phyloP scores from a whole-genome alignment of 2,888 invertebrate species.

The Octonoba sinensis region DNA sequence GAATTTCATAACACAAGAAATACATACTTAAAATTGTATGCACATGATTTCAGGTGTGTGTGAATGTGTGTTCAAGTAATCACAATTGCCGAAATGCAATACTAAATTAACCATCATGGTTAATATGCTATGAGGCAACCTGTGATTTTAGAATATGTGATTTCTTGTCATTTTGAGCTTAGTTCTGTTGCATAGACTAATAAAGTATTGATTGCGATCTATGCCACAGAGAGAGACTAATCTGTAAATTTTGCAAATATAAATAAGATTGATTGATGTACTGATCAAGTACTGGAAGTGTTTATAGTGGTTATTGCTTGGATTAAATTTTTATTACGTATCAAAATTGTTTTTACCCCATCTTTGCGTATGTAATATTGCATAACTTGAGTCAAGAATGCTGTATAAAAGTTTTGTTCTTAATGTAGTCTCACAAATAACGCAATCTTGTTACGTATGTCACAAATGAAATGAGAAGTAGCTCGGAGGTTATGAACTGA shows the following conservation, averaged over 20 bases:
- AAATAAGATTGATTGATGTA: not conserved
- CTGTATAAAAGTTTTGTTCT: no score
- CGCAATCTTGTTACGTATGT: no score
- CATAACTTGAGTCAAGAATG: no score
- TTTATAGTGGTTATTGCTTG: constrained; percentile 2
- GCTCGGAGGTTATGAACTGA: no score
- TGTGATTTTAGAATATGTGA: constrained; percentile 9
- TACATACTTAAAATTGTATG: not conserved
- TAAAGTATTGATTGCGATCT: constrained; percentile 6
- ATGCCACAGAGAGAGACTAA: no score
- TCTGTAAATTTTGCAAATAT: no score
- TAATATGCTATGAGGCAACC: constrained; percentile 16
- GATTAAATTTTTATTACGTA: no score
- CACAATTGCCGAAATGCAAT: constrained; percentile 11
- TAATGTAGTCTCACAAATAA: no score
- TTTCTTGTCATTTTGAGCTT: constrained; percentile 7
- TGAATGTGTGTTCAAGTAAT: not conserved
- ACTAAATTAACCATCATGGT: not conserved
- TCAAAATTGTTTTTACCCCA: no score
- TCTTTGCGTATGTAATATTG: no score
- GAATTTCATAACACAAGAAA: no score
- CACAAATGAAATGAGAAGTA: no score
- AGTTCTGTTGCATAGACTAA: constrained; percentile 17
- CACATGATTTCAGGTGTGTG: not conserved
- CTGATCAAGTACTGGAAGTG: constrained; percentile 2